phyloP scores from a whole-genome alignment of 2,797 vertebrate species.

The Lithobates pipiens region DNA sequence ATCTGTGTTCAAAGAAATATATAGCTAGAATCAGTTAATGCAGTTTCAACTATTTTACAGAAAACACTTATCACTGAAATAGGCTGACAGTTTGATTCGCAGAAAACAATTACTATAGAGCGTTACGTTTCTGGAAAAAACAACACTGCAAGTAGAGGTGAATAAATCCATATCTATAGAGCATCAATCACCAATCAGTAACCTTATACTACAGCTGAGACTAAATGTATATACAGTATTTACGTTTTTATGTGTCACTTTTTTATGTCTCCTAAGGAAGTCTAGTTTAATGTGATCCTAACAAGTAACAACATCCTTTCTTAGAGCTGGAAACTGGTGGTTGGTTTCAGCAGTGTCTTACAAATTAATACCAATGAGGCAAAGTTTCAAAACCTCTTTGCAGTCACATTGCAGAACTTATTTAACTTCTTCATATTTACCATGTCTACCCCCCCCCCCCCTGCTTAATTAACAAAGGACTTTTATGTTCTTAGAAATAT shows the following conservation, averaged over 20 bases:
- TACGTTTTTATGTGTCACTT: not conserved
- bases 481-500: no score
- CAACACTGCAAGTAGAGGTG: slow-evolving; percentile 22
- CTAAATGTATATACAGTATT: not conserved
- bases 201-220: not conserved
- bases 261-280: not conserved
- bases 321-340: no score
- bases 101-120: slow-evolving; percentile 48
- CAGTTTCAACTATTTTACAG: slow-evolving; percentile 43
- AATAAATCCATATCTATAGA: slow-evolving; percentile 23
- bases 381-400: no score
- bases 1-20: slow-evolving; percentile 32
- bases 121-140: slow-evolving; percentile 33
- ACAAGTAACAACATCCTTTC: not conserved
- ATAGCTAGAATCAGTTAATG: slow-evolving; percentile 36
- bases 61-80: slow-evolving; percentile 48
- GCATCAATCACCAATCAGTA: slow-evolving; percentile 34
- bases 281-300: not conserved
- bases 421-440: no score
- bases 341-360: no score
- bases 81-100: slow-evolving; percentile 56
- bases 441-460: no score
- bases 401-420: no score
- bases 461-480: no score
- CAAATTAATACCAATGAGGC: no score